Evolutionary conservation across 2,797 vertebrate genomes (phyloP).

Genomic region (Lateolabrax maculatus): DNA sequence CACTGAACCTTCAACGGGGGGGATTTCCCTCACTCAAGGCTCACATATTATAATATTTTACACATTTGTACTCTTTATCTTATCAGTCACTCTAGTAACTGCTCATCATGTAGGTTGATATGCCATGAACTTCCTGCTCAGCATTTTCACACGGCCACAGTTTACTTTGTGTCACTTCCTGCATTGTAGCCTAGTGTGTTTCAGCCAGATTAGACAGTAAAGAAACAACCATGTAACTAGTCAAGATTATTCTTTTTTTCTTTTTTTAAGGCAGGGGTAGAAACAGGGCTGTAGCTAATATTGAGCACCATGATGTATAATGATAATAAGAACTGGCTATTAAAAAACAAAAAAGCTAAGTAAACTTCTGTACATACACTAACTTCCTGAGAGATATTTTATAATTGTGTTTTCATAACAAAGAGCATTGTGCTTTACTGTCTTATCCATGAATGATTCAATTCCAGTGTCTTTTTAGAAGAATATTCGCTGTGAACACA

Average conservation of each 20-base stretch:
- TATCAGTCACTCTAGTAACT: neutral
- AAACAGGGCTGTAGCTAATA: neutral
- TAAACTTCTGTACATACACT: neutral
- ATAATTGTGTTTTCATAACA: neutral
- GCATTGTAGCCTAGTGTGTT: neutral
- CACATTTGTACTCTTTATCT: neutral
- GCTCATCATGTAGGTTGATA: too few relatives aligned
- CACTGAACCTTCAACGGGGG: neutral
- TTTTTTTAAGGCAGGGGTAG: neutral
- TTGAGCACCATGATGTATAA: neutral
- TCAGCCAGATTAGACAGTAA: neutral
- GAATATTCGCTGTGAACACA: neutral
- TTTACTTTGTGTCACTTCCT: neutral
- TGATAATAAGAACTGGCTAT: too few relatives aligned
- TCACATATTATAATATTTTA: neutral
- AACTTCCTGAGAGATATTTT: neutral
- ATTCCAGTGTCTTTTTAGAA: neutral
- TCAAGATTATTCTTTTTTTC: too few relatives aligned
- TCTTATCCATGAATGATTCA: neutral
- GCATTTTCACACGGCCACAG: neutral
- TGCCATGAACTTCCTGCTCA: too few relatives aligned
- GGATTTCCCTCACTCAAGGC: neutral
- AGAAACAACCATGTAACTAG: neutral
- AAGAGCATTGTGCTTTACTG: neutral
- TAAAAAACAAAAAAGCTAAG: neutral